phyloP scores from a whole-genome alignment of 2,888 invertebrate species.

The Nomada ruficornis region DNA sequence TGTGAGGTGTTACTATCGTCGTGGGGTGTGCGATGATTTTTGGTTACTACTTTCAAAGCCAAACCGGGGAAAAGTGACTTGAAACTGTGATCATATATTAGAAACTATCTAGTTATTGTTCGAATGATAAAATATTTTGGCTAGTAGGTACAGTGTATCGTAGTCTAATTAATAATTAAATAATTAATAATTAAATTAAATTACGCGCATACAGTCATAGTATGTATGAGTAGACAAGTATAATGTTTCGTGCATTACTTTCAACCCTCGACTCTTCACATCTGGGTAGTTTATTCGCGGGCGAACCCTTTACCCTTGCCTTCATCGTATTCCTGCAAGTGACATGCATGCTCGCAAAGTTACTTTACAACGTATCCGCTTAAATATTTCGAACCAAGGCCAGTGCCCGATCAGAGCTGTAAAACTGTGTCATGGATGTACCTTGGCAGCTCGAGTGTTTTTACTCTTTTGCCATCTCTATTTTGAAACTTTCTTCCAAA shows the following conservation, averaged over 20 bases:
- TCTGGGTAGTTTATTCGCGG: neutral
- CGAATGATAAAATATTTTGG: neutral
- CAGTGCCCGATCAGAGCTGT: conserved; percentile 52
- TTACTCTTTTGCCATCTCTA: conserved; percentile 41
- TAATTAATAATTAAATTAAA: neutral
- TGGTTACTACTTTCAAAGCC: too few species aligned
- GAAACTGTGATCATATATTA: too few species aligned
- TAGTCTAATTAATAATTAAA: too few species aligned
- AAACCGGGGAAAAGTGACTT: too few species aligned
- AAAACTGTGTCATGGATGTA: conserved; percentile 58
- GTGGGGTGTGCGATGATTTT: too few species aligned
- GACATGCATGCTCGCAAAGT: conserved; percentile 31
- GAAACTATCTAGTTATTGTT: neutral
- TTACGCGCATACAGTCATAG: too few species aligned
- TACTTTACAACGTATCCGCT: conserved; percentile 31
- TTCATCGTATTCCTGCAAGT: conserved; percentile 18
- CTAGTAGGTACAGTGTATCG: neutral
- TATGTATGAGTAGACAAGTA: neutral
- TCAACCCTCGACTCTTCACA: neutral
- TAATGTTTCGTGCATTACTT: neutral
- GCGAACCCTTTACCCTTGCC: conserved; percentile 19
- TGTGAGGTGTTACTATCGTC: too few species aligned
- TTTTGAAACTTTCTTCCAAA: conserved; percentile 43
- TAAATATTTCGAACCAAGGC: conserved; percentile 53
- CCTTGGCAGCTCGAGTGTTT: conserved; percentile 33